These are phyloP conservation scores for Rhaphigaster nebulosa DNA, from an alignment of 2,888 invertebrate species.

Conservation along the genomic window DNA sequence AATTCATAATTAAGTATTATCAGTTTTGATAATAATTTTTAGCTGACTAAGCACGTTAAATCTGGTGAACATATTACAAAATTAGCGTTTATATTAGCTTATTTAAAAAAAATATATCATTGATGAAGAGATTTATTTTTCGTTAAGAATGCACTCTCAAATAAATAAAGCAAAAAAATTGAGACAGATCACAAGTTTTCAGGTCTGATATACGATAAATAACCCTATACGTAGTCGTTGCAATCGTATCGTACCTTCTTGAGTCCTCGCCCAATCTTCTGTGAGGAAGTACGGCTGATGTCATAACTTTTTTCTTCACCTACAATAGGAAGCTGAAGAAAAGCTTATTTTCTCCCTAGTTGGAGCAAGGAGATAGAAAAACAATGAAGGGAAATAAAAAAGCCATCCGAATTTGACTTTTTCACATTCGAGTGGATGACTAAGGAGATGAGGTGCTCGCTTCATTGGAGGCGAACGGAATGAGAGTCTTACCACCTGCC, in stretches of 20 bases:
- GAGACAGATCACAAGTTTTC: too few species aligned
- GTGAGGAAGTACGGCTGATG: slow-evolving; percentile 20
- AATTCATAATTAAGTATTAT: too few species aligned
- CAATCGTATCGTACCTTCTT: background rate
- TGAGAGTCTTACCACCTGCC: background rate
- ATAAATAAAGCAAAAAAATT: too few species aligned
- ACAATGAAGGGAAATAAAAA: background rate
- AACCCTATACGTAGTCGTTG: background rate
- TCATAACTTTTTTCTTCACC: background rate
- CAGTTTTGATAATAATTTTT: too few species aligned
- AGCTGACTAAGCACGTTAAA: too few species aligned
- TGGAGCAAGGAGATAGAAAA: slow-evolving; percentile 39
- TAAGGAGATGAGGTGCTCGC: slow-evolving; percentile 39
- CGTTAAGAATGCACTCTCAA: too few species aligned
- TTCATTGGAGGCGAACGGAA: slow-evolving; percentile 45
- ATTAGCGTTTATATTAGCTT: too few species aligned
- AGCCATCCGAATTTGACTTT: background rate
- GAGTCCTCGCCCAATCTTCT: background rate
- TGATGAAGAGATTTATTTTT: too few species aligned
- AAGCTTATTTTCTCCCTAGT: slow-evolving; percentile 20
- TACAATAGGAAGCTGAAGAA: slow-evolving; percentile 33
- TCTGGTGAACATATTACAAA: too few species aligned
- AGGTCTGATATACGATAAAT: too few species aligned
- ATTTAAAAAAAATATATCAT: too few species aligned
- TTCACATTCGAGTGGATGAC: slow-evolving; percentile 35